phyloP scores from a whole-genome alignment of 1,140 invertebrate species.

The Helicorthomorpha holstii region DNA sequence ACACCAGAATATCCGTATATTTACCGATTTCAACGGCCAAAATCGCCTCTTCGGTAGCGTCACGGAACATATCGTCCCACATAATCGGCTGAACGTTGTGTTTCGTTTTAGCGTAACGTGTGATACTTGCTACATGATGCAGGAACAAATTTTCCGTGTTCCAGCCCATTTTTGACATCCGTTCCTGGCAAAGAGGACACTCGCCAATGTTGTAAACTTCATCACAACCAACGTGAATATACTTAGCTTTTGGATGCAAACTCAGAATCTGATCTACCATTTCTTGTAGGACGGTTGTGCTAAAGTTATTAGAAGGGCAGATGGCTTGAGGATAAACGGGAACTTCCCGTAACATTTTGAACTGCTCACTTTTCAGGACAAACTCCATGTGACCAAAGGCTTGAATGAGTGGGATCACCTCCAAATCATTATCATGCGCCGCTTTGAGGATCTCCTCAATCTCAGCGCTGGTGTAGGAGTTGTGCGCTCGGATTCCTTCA shows the following conservation, averaged over 20 bases:
- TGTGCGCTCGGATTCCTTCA: constrained; percentile 36
- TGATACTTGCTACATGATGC: constrained; percentile 28
- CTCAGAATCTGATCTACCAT: constrained; percentile 33
- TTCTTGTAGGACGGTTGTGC: constrained; percentile 29
- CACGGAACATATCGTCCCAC: constrained; percentile 42
- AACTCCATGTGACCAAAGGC: constrained; percentile 42
- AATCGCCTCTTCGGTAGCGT: constrained; percentile 18
- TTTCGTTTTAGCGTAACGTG: constrained; percentile 26
- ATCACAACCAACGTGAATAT: constrained; percentile 31
- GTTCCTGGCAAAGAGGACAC: constrained; percentile 27
- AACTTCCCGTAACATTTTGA: constrained; percentile 34
- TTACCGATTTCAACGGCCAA: constrained; percentile 15
- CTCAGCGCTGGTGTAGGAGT: constrained; percentile 28
- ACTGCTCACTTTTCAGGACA: constrained; percentile 34
- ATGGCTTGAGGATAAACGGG: constrained; percentile 31
- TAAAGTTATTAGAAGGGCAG: constrained; percentile 30
- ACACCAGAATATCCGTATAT: constrained; percentile 32
- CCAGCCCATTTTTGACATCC: constrained; percentile 25
- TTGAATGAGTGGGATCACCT: constrained; percentile 38
- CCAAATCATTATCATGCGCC: constrained; percentile 26
- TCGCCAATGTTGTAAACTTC: constrained; percentile 29
- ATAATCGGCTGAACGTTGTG: constrained; percentile 39
- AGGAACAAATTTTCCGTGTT: constrained; percentile 27
- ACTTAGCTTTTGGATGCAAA: constrained; percentile 23
- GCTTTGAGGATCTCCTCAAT: constrained; percentile 22